These are phyloP conservation scores for Spilarctia lutea DNA, from an alignment of 2,888 invertebrate genomes.

Conservation along the genomic window DNA sequence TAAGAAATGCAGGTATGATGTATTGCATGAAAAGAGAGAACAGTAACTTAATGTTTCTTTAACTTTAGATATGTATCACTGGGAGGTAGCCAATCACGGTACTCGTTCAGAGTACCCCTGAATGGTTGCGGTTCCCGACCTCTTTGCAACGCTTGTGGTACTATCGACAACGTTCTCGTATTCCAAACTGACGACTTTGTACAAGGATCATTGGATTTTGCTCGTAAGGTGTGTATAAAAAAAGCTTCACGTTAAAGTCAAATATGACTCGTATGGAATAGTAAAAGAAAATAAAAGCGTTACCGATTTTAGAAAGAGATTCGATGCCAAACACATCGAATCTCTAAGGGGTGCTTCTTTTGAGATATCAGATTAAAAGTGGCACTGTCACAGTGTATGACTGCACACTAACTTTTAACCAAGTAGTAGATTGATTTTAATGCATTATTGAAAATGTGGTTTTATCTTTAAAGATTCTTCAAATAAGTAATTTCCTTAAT, in stretches of 20 bases:
- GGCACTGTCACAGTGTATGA: no score
- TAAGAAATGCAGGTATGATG: background rate
- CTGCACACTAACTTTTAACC: no score
- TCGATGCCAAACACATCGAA: no score
- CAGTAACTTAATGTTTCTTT: slow-evolving; percentile 21
- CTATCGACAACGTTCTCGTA: slow-evolving; percentile 89
- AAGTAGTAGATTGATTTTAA: no score
- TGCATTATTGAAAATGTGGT: no score
- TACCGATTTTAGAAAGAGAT: no score
- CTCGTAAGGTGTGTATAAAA: slow-evolving; percentile 81
- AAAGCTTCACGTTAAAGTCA: background rate
- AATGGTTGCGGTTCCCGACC: slow-evolving; percentile 88
- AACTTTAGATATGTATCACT: slow-evolving; percentile 86
- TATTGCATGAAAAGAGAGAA: background rate
- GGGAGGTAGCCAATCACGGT: slow-evolving; percentile 86
- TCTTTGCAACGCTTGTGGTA: slow-evolving; percentile 87
- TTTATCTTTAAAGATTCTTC: no score
- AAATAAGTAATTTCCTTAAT: no score
- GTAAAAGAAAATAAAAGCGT: no score
- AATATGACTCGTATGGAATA: no score
- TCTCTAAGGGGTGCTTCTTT: no score
- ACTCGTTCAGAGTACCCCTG: slow-evolving; percentile 88
- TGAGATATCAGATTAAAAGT: no score
- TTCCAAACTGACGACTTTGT: slow-evolving; percentile 89
- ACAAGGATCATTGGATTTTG: slow-evolving; percentile 89